Evolutionary conservation across 2,888 invertebrate species (phyloP), one percentile per base, ranked within the genome.

Genomic region (Choristoneura rosaceana): DNA sequence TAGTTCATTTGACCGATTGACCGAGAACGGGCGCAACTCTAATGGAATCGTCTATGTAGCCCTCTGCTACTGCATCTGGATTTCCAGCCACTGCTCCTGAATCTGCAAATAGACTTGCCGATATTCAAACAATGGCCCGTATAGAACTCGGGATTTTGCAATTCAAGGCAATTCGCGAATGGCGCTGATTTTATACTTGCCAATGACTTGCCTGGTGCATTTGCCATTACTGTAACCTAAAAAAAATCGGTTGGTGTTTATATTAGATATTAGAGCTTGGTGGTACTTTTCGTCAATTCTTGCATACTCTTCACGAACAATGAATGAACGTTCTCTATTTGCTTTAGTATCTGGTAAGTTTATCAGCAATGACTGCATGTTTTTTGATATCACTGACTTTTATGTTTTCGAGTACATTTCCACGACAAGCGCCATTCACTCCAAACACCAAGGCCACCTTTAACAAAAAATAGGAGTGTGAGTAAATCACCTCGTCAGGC

Each of bases 161-260:
- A 41, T 41, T 41, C 9, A 2, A 41, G 41, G 41, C 9, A 41
- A 1, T 41, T 41, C 9, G 41, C 41, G 8, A 41, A 10, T 10
- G 41, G 38, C 34, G 55, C 25, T 55, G 10, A 55, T 55, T 25
- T 55, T 55, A 25, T 55, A 25, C n/a, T 55, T 55, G 55, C 55
- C 55, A 55, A 25, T 55, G n/a, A 55, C 17, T 55, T 55, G 55
- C 25, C 55, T 9, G 17, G 17, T 55, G 55, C 55, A 55, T 55
- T 55, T 55, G 25, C 55, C 25, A 25, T 55, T 33, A 25, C 12
- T 25, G 55, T 25, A 55, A 8, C 55, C 25, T 47, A 63, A 12
- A 34, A 63, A 63, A n/a, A 63, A 63, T 63, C 63, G 33, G 47
- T 47, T 47, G 47, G 47, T 63, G 47, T 47, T 47, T 47, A 63